Evolutionary conservation across 2,888 invertebrate species (phyloP), one percentile per base, ranked within the genome.

Genomic region (Ophion ellenae): DNA sequence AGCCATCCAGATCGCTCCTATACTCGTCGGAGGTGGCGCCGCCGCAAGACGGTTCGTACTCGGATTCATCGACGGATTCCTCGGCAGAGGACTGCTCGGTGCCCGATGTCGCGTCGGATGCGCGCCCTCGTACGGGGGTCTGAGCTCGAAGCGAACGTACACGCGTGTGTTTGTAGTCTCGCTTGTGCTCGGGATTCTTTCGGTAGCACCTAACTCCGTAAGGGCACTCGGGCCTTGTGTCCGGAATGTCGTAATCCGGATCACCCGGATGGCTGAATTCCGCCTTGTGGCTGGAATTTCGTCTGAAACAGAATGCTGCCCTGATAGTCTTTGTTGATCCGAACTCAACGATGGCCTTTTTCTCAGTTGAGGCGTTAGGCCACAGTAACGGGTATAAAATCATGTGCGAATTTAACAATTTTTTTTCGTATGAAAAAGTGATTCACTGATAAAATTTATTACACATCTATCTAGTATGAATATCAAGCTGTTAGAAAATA

Each of bases 211-310:
- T 89, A 11, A 93, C 92, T 1, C 96, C 97, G 90, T 94, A 96
- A 28, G 95, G 95, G 89, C 97, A 97, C 74, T 92, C 93, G 9
- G 95, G 95, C 73, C 95, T 94, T 20, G 90, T 86, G 83, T 94
- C 93, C 17, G 89, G 88, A 61, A 90, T 90, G 5, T 95, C 94
- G 94, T 96, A 96, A 93, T 97, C 96, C 0, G 93, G 45, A 93
- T 97, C 96, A 0, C 94, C 93, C 0, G 96, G 96, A 94, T 97
- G 97, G 86, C 96, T 95, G 92, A 95, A 96, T 89, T 95, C 94
- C 20, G 91, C 90, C 87, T 94, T 95, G 92, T 97, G 97, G 5
- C 93, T 92, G 0, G 95, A 94, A 92, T 96, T 97, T 90, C 95
- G 95, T 89, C 97, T 96, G 92, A n/a, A 94, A 78, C 24, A 40